A percentile compares a stretch with the other conserved stretches of the same genome.
Evolutionary conservation across 2,888 invertebrate genomes (phyloP).

Genomic region (Stenoptilia bipunctidactyla): DNA sequence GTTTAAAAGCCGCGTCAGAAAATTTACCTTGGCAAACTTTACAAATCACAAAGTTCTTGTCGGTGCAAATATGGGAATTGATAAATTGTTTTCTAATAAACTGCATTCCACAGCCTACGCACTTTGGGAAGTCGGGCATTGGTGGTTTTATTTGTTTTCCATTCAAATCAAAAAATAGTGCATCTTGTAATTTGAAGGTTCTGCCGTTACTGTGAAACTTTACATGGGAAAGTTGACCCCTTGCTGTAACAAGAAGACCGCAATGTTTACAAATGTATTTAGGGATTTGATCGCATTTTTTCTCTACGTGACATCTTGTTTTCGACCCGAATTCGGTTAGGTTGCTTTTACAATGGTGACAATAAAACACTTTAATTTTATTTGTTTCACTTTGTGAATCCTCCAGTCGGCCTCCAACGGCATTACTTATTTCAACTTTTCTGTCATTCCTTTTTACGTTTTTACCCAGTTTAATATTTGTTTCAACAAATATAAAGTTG

Average conservation of each 20-base stretch:
- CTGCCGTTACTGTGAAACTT: constrained; percentile 25
- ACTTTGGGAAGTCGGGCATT: constrained; percentile 37
- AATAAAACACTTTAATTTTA: constrained; percentile 19
- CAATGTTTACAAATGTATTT: constrained; percentile 32
- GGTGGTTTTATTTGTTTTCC: constrained; percentile 31
- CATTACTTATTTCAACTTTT: neutral
- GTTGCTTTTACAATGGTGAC: constrained; percentile 36
- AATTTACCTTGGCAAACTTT: constrained; percentile 33
- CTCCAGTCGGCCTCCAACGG: too few relatives aligned
- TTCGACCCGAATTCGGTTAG: constrained; percentile 18
- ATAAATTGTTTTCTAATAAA: constrained; percentile 29
- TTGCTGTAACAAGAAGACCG: constrained; percentile 32
- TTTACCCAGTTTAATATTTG: constrained; percentile 14
- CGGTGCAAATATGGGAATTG: constrained; percentile 28
- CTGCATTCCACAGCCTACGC: constrained; percentile 32
- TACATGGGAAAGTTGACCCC: constrained; percentile 26
- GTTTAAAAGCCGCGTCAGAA: constrained; percentile 29
- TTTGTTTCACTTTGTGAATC: too few relatives aligned
- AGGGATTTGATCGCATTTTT: constrained; percentile 23
- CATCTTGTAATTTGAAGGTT: constrained; percentile 31
- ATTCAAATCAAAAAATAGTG: constrained; percentile 34
- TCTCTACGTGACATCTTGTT: constrained; percentile 24
- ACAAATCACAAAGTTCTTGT: constrained; percentile 28
- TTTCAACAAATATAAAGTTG: constrained; percentile 25
- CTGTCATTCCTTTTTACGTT: constrained; percentile 7